Base-by-base conservation (phyloP, 2,113 vertebrate genomes). In the Danio rerio region DNA sequence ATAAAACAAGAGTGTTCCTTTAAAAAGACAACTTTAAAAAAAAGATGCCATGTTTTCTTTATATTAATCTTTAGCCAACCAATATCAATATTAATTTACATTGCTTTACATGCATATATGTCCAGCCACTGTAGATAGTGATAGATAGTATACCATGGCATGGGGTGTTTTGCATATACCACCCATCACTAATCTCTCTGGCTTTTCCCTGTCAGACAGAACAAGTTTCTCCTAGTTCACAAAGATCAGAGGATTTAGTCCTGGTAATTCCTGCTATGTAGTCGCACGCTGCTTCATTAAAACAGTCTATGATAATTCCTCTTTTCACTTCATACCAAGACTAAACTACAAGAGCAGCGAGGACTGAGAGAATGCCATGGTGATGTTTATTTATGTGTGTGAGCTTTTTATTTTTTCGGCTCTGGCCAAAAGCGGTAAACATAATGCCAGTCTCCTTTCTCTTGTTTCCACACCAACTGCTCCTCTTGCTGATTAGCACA, bases 401-500 rank as follows among this genome's bases (percentile, higher is more conserved):
- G 11, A 52, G 70, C 10, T 16, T 47, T 53, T 40, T 66, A 40
- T 68, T 81, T 71, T 49, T 11, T 58, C 4, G 31, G 18, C 10
- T 56, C 40, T 47, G 16, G 31, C 77, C 71, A 80, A 78, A 71
- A 85, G 71, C 83, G 58, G 70, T 56, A 61, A 81, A 76, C 72
- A 52, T 78, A 63, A 78, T 63, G 75, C 20, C 59, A 40, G 45
- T 63, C 75, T 52, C 40, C 13, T 20, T 40, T 20, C 45, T n/a
- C 83, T 42, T 53, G 59, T 70, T 74, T 45, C 55, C 71, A 81
- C 42, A 74, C 53, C 71, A 81, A 76, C 63, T 47, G 66, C 20
- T 56, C 16, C 63, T 43, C 16, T 49, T 13, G 10, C 49, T n/a
- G 13, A 74, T 45, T 55, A 59, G 56, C 81, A 68, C 71, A 66